Base-by-base conservation (phyloP, 2,797 vertebrate species). In the Hoplostethus atlanticus region DNA sequence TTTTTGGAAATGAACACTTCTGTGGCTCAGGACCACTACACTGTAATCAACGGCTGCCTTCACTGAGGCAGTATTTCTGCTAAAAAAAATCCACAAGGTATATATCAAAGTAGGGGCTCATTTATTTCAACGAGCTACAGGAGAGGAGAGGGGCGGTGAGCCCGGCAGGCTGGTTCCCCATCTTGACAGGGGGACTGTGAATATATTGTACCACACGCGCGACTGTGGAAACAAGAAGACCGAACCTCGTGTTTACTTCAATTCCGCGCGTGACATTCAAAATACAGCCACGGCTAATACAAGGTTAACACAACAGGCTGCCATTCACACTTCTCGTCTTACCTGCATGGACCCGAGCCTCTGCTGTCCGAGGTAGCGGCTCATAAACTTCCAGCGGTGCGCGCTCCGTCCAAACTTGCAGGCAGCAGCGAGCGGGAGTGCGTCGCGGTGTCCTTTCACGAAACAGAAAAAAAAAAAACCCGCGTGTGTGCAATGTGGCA, bases 391-490 rank as follows among this genome's bases (percentile, higher is more conserved):
- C 89, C 86, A 86, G 81, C 87, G 71, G 79, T 76, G 87, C 82
- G 87, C 82, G 84, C 84, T 82, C 83, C 86, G 68, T 86, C 85
- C 83, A 87, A 93, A 92, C 84, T 91, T 89, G 76, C 81, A 63
- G 73, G 63, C 59, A 9, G 79, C 83, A 9, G 78, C 2, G 75
- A 25, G 71, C 67, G n/a, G 61, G 50, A 34, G 83, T 11, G 69
- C 72, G 62, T 38, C 62, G 66, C 58, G 62, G 28, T 2, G 67
- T 13, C 17, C 71, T 25, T 34, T 56, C 48, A 21, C 28, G 28
- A 28, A 28, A 28, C 28, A 21, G 21, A 21, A 21, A 21, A 21
- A 21, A 50, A 28, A 28, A 28, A 28, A 28, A 28, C 28, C 1
- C 28, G 61, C 42, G 68, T 66, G 58, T 34, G 76, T 68, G 69